Evolutionary conservation across 2,797 vertebrate genomes (phyloP).

Genomic region (Clarias platycephalus): DNA sequence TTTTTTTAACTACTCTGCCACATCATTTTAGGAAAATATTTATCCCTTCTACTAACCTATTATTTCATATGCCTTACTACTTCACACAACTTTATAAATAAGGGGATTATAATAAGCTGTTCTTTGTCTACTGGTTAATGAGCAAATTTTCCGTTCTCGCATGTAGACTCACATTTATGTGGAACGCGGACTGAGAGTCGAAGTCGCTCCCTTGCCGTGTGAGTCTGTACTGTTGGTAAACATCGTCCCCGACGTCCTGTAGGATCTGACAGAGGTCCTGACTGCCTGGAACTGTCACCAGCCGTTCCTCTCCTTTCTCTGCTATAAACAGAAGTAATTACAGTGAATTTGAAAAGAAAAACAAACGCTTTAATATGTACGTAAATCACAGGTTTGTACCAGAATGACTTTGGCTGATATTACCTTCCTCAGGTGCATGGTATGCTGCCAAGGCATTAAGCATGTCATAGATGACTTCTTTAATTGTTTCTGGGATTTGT

Average conservation of each 20-base stretch:
- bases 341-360: not conserved
- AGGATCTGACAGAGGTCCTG: conserved; percentile 91
- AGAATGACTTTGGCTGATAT: not conserved
- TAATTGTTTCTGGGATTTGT: conserved; percentile 91
- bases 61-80: too few species aligned
- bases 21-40: not conserved
- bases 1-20: not conserved
- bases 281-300: conserved; percentile 72
- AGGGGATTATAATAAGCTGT: not conserved
- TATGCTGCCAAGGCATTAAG: conserved; percentile 92
- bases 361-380: not conserved
- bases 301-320: conserved; percentile 82
- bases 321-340: conserved; percentile 60
- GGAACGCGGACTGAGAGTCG: conserved; percentile 88
- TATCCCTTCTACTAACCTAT: too few species aligned
- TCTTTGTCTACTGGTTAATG: not conserved
- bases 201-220: conserved; percentile 91
- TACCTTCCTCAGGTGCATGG: conserved; percentile 93
- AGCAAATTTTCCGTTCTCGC: too few species aligned
- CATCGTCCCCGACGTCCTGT: conserved; percentile 91
- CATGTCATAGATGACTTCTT: conserved; percentile 96
- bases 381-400: not conserved
- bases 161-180: conserved; percentile 83
- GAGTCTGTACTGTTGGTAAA: conserved; percentile 92
- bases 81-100: not conserved